Conservation (phyloP, 2,113 vertebrate genomes). For the Hemiscyllium ocellatum region DNA sequence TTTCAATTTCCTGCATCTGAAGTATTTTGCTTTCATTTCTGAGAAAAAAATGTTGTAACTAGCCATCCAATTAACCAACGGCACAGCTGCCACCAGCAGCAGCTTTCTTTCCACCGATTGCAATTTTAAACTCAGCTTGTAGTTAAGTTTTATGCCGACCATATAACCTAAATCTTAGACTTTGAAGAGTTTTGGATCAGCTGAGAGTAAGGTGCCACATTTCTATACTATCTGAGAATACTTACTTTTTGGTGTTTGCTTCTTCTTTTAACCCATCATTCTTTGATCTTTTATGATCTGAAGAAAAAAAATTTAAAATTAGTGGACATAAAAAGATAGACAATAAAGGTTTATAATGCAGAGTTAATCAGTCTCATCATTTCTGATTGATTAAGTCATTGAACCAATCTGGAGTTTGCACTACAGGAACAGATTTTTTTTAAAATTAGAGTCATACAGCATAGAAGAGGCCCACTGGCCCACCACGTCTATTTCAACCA, state of each 20-base stretch:
- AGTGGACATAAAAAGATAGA: not conserved
- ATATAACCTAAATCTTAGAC: not conserved
- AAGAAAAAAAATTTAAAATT: not conserved
- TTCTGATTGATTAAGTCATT: not conserved
- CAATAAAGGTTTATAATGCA: not conserved
- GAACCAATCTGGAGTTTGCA: not conserved
- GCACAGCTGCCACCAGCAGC: too few relatives aligned
- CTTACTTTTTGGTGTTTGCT: not conserved
- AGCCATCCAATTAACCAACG: not conserved
- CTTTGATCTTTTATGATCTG: not conserved
- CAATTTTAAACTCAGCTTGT: not conserved
- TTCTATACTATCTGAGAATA: not conserved
- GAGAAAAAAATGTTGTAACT: not conserved
- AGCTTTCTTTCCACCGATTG: not conserved
- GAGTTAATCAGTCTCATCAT: not conserved
- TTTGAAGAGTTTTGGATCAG: not conserved
- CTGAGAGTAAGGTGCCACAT: not conserved
- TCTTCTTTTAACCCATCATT: slow-evolving; percentile 13
- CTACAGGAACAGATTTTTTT: not conserved
- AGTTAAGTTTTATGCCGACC: not conserved
- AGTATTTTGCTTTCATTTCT: too few relatives aligned
- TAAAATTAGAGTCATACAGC: too few relatives aligned
- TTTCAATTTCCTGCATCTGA: too few relatives aligned
- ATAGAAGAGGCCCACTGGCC: too few relatives aligned
- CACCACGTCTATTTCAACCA: too few relatives aligned